Evolutionary conservation across 2,888 invertebrate species (phyloP).

Genomic region (Cerceris rybyensis): DNA sequence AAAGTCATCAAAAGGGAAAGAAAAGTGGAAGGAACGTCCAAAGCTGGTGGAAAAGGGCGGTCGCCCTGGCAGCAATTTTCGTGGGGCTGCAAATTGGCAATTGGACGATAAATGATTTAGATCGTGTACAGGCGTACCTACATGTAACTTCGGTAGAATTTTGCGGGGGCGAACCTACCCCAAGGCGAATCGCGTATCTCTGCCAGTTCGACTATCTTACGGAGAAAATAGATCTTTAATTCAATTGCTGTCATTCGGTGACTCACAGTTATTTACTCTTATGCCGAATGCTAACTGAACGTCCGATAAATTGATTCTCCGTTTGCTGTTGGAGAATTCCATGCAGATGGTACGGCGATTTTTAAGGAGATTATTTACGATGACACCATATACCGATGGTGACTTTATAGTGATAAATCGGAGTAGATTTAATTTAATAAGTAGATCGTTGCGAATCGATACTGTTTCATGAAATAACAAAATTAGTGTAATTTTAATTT

Average conservation of each 20-base stretch:
- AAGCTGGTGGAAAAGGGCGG: constrained; percentile 41
- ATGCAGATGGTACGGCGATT: too few relatives aligned
- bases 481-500: too few relatives aligned
- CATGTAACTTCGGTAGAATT: constrained; percentile 29
- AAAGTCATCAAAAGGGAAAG: constrained; percentile 18
- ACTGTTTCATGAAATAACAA: too few relatives aligned
- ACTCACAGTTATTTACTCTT: constrained; percentile 37
- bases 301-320: background rate
- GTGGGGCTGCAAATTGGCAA: constrained; percentile 76
- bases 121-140: constrained; percentile 50
- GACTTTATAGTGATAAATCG: too few relatives aligned
- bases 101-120: constrained; percentile 75
- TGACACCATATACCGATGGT: too few relatives aligned
- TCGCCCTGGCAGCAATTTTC: constrained; percentile 68
- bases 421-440: too few relatives aligned
- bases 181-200: constrained; percentile 71
- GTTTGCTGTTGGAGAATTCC: too few relatives aligned
- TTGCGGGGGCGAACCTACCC: constrained; percentile 70
- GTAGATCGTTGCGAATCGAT: too few relatives aligned
- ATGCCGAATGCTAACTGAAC: constrained; percentile 1
- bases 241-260: constrained; percentile 54
- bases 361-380: too few relatives aligned
- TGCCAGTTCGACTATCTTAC: constrained; percentile 58
- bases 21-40: constrained; percentile 23
- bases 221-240: constrained; percentile 66